Conservation (phyloP, 2,888 invertebrate species). For the Acleris sparsana region DNA sequence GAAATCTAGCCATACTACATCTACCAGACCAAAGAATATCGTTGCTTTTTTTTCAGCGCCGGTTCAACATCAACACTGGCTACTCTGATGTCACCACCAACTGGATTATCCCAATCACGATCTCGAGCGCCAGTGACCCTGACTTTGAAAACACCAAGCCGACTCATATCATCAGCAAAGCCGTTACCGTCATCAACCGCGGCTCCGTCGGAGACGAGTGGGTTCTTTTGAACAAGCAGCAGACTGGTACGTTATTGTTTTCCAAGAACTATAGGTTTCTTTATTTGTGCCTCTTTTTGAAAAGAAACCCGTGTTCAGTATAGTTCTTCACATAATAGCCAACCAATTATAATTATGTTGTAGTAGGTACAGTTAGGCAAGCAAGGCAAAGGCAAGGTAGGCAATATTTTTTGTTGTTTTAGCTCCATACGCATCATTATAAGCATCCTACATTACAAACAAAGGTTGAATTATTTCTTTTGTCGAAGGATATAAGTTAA, state of each 20-base stretch:
- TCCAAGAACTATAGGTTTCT: background rate
- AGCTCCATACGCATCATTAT: too few relatives aligned
- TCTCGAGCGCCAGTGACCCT: conserved; percentile 66
- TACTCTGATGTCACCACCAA: conserved; percentile 53
- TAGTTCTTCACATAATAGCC: too few relatives aligned
- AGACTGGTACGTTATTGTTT: conserved; percentile 72
- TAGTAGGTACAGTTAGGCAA: too few relatives aligned
- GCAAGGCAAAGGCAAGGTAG: too few relatives aligned
- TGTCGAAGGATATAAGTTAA: too few relatives aligned
- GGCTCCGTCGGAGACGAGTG: conserved; percentile 72
- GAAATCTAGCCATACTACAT: too few relatives aligned
- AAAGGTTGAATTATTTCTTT: too few relatives aligned
- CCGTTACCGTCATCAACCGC: conserved; percentile 59
- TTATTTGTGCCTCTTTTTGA: background rate
- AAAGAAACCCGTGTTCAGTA: too few relatives aligned
- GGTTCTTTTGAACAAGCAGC: conserved; percentile 85
- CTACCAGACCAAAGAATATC: too few relatives aligned
- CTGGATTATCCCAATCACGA: conserved; percentile 75
- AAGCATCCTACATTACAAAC: too few relatives aligned
- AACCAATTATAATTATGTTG: too few relatives aligned
- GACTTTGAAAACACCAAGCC: conserved; percentile 73
- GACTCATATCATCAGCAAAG: conserved; percentile 59
- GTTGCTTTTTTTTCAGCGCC: conserved; percentile 60
- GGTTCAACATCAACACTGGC: conserved; percentile 74
- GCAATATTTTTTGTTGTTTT: too few relatives aligned